Base-by-base conservation (phyloP, 2,113 vertebrate genomes). In the Pterocles gutturalis region DNA sequence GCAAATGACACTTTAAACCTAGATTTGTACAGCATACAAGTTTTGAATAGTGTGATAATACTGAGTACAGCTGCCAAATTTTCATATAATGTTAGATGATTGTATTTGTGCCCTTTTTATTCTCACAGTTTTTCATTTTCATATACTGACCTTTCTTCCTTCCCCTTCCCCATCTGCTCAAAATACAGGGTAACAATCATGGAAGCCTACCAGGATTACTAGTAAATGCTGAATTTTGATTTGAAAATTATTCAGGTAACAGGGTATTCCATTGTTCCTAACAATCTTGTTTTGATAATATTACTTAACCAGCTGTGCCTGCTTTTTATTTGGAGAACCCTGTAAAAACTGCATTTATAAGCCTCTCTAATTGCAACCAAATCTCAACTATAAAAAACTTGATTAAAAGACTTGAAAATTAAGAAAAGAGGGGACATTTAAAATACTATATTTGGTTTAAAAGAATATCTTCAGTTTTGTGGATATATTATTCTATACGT, bases 271-370 rank as follows among this genome's bases (percentile, higher is more conserved):
- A 95, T 90, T 97, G 90, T 97, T 98, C 96, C 65, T 95, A 92
- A 90, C 87, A 70, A 97, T 49, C 66, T 96, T 95, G 87, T 87
- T 96, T 95, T 97, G 89, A 94, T 97, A 97, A 95, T 89, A 84
- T 67, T 80, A 70, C 83, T 85, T 96, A 97, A 81, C 98, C 98
- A 98, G 94, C 90, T 93, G 98, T 98, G 98, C 98, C 98, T 98
- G 96, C 95, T 97, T 97, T 98, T 97, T 92, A 67, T 97, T 97
- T 97, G 94, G 89, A 82, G 60, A 94, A 84, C 91, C 95, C 90
- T 95, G 71, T 94, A 94, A 89, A 97, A 96, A 90, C 41, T 95
- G 51, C 85, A 72, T 93, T 93, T 92, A 33, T 89, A 97, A 96
- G 66, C 61, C 79, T 95, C 95, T 97, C 84, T 87, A 92, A 80